Conservation (phyloP, 2,113 vertebrate genomes). For the Cygnus buccinator region DNA sequence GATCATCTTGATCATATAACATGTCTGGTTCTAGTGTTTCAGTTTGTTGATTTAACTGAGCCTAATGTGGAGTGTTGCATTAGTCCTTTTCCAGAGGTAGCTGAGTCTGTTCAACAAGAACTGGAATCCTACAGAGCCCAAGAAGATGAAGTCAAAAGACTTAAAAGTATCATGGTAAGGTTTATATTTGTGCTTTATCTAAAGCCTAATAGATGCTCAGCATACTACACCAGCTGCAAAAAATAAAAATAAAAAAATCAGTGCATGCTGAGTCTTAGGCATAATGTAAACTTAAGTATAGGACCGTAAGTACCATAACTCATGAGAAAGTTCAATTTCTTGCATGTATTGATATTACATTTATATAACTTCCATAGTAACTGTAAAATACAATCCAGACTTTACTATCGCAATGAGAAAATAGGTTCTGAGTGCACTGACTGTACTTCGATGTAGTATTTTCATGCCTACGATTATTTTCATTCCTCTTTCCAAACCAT, state of each 20-base stretch:
- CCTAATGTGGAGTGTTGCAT: conserved; percentile 47
- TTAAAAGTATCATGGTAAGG: conserved; percentile 97
- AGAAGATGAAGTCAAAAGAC: conserved; percentile 95
- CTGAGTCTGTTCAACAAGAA: conserved; percentile 95
- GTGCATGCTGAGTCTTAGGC: neutral
- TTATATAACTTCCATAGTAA: neutral
- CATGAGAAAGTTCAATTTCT: neutral
- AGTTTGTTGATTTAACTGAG: neutral
- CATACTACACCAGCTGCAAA: neutral
- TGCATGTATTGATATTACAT: neutral
- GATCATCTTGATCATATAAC: neutral
- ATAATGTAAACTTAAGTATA: neutral
- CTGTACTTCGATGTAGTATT: neutral
- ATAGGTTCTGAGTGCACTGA: neutral
- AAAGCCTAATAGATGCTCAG: neutral
- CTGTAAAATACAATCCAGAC: neutral
- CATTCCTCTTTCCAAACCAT: neutral
- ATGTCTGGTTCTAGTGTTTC: neutral
- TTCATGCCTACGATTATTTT: neutral
- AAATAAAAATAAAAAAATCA: neutral
- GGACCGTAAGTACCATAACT: neutral
- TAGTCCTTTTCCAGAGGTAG: conserved; percentile 98
- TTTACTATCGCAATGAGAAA: neutral
- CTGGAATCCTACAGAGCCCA: conserved; percentile 93
- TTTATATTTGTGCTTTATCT: neutral